Evolutionary conservation across 2,888 invertebrate species (phyloP).

Genomic region (Drosophila pullipes): DNA sequence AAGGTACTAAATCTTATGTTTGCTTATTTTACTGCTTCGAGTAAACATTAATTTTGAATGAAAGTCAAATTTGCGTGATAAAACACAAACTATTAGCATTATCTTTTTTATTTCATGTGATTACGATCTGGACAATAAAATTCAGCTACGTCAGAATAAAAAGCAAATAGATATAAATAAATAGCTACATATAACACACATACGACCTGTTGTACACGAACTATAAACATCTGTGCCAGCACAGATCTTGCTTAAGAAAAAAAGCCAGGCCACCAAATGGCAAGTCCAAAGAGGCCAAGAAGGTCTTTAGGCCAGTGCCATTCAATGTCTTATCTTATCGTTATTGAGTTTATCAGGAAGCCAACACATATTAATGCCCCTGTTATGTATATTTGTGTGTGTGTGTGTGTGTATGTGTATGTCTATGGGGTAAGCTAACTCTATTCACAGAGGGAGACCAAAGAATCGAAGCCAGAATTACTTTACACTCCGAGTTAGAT

Average conservation of each 20-base stretch:
- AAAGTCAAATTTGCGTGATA: conserved; percentile 15
- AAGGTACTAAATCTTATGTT: conserved; percentile 26
- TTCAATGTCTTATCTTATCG: conserved; percentile 67
- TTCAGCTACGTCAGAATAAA: not conserved
- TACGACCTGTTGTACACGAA: conserved; percentile 66
- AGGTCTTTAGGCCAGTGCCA: not conserved
- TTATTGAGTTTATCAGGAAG: conserved; percentile 53
- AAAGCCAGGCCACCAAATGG: not conserved
- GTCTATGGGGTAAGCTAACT: conserved; percentile 20
- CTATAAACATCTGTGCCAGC: conserved; percentile 1
- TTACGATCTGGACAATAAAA: conserved; percentile 16
- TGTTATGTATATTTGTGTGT: conserved; percentile 19
- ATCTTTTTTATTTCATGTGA: not conserved
- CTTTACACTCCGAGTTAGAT: conserved; percentile 5
- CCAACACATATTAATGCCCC: conserved; percentile 41
- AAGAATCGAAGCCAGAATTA: conserved; percentile 23
- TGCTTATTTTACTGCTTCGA: conserved; percentile 1
- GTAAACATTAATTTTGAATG: conserved; percentile 25
- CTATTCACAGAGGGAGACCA: conserved; percentile 11
- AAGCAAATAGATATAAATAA: not conserved
- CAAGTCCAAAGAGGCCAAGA: not conserved
- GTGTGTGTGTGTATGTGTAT: conserved; percentile 11
- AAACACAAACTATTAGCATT: not conserved
- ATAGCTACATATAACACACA: conserved; percentile 26
- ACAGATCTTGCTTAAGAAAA: not conserved